Base-by-base conservation (phyloP, 2,888 invertebrate species). In the Eupithecia abbreviata region DNA sequence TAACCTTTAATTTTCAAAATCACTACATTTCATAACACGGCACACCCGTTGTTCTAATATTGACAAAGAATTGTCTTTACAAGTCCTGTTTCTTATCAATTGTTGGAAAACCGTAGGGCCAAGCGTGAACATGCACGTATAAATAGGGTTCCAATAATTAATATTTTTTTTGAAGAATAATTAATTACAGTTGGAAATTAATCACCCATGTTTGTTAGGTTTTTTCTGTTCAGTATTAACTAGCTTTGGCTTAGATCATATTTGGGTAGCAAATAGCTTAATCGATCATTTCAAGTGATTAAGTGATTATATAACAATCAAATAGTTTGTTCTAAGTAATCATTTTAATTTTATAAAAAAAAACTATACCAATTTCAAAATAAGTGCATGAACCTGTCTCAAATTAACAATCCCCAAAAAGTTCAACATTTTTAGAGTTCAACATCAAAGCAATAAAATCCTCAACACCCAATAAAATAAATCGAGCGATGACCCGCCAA, bases 1-100 rank as follows among this genome's bases (percentile, higher is more conserved):
- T 66, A 12, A 65, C 41, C 41, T 65, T 12, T 65, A 18, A 58
- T 43, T 3, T 55, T 68, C 58, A 18, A 51, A 72, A 72, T 65
- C 10, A 71, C 15, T 18, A 43, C n/a, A 58, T 71, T 66, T 73
- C 73, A 55, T 55, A 18, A 72, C 45, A 43, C 3, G 15, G 42
- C 51, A 51, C 66, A 42, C 67, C 72, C n/a, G 72, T 71, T 69
- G 69, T 71, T 75, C 73, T 62, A 78, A 80, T 82, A 81, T 82
- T 81, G 10, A 77, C 80, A 55, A 72, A 51, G 66, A 77, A 76
- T 77, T 79, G 77, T 76, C 74, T 71, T 77, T 72, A 79, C 73
- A 69, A 76, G 72, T 74, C 71, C 70, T 7, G 79, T 80, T 80
- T 45, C 78, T 81, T 82, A 82, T 82, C 82, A 78, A n/a, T 72